Evolutionary conservation across 2,113 vertebrate species (phyloP).

Genomic region (Psophia crepitans): DNA sequence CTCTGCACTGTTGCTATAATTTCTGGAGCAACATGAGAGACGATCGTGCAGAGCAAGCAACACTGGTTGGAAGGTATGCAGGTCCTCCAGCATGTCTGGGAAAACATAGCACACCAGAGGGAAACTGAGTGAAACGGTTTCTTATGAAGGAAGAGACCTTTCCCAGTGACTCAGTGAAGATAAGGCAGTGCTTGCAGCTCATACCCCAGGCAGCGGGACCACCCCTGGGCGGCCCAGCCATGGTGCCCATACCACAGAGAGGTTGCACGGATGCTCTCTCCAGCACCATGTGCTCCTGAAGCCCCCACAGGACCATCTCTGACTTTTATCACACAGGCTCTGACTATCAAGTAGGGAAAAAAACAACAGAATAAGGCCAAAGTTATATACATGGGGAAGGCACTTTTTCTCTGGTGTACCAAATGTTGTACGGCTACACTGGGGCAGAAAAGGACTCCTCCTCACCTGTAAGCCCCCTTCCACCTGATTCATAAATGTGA

Average conservation of each 20-base stretch:
- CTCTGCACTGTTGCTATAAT: not conserved
- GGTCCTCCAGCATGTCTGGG: fast-evolving
- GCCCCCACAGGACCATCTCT: fast-evolving
- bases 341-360: not conserved
- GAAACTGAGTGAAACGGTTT: fast-evolving
- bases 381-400: not conserved
- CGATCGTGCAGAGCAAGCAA: fast-evolving
- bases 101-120: not conserved
- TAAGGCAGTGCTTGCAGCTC: not conserved
- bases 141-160: not conserved
- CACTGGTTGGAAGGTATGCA: too few relatives aligned
- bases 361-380: not conserved
- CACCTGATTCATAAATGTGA: fast-evolving
- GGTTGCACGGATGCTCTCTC: not conserved
- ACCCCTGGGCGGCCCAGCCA: fast-evolving
- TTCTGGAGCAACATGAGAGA: not conserved
- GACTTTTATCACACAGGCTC: not conserved
- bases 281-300: fast-evolving
- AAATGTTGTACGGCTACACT: not conserved
- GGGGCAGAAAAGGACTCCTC: fast-evolving
- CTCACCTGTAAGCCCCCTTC: fast-evolving
- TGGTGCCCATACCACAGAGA: not conserved
- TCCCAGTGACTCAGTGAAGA: not conserved
- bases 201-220: fast-evolving
- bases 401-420: not conserved